phyloP scores from a whole-genome alignment of 2,888 invertebrate genomes.

The Malacosoma neustria region DNA sequence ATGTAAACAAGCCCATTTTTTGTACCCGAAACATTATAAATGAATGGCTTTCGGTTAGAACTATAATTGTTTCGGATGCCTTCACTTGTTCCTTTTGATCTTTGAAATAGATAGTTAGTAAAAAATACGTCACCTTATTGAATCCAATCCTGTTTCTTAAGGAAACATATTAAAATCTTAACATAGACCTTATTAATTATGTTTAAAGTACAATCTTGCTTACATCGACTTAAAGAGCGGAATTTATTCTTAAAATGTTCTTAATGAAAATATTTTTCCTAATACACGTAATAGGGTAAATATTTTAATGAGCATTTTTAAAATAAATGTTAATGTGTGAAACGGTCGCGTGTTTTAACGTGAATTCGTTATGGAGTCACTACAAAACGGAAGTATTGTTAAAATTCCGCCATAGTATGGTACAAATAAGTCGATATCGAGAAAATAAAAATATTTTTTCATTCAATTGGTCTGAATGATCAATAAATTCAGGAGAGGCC shows the following conservation, averaged over 20 bases:
- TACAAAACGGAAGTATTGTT: constrained; percentile 52
- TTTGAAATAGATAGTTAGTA: constrained; percentile 27
- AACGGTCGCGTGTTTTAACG: constrained; percentile 33
- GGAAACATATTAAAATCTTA: background rate
- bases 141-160: constrained; percentile 20
- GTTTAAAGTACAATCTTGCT: constrained; percentile 4
- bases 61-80: constrained; percentile 57
- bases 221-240: too few species aligned
- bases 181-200: background rate
- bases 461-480: too few species aligned
- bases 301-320: constrained; percentile 64
- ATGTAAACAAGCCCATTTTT: constrained; percentile 69
- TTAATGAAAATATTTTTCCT: constrained; percentile 5
- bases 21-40: constrained; percentile 51
- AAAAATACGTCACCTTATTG: constrained; percentile 32
- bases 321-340: constrained; percentile 44
- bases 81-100: constrained; percentile 36
- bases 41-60: constrained; percentile 49
- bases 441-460: background rate
- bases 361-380: constrained; percentile 25
- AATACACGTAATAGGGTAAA: constrained; percentile 44
- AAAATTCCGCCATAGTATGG: constrained; percentile 33
- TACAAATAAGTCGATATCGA: background rate
- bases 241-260: background rate
- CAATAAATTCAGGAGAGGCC: too few species aligned